Conservation (phyloP, 2,113 vertebrate species). For the Anolis sagrei region DNA sequence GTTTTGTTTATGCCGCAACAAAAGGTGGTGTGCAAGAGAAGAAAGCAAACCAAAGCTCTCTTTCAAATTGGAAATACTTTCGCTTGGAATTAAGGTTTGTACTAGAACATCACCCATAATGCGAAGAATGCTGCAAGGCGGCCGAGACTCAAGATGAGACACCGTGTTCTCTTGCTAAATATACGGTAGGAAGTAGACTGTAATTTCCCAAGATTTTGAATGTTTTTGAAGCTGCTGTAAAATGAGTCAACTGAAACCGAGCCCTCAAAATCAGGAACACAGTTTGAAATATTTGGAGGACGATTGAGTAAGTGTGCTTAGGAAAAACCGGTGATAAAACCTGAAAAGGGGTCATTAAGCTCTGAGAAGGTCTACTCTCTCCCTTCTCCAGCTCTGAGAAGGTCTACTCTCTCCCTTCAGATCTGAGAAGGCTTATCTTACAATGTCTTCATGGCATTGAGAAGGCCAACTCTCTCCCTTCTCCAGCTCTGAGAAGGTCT, state of each 20-base stretch:
- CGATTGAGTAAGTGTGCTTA: too few species aligned
- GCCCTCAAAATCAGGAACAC: not conserved
- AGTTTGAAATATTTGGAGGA: not conserved
- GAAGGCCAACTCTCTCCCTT: too few species aligned
- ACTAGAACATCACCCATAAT: not conserved
- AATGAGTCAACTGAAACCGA: not conserved
- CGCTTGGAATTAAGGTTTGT: constrained; percentile 34
- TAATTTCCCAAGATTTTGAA: not conserved
- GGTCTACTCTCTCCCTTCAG: too few species aligned
- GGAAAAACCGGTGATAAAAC: too few species aligned
- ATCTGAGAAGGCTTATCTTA: too few species aligned
- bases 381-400: too few species aligned
- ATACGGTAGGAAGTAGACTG: not conserved
- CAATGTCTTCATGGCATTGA: too few species aligned
- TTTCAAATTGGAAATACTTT: not conserved
- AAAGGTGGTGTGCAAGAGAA: not conserved
- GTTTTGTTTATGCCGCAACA: not conserved
- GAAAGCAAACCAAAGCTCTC: constrained; percentile 18
- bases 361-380: too few species aligned
- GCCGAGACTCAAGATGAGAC: constrained; percentile 1
- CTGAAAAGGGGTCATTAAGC: too few species aligned
- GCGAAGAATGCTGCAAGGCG: constrained; percentile 33
- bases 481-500: too few species aligned
- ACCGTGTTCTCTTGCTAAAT: not conserved
- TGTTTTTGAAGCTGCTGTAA: not conserved